Evolutionary conservation across 2,888 invertebrate genomes (phyloP).

Genomic region (Lithophane ornitopus): DNA sequence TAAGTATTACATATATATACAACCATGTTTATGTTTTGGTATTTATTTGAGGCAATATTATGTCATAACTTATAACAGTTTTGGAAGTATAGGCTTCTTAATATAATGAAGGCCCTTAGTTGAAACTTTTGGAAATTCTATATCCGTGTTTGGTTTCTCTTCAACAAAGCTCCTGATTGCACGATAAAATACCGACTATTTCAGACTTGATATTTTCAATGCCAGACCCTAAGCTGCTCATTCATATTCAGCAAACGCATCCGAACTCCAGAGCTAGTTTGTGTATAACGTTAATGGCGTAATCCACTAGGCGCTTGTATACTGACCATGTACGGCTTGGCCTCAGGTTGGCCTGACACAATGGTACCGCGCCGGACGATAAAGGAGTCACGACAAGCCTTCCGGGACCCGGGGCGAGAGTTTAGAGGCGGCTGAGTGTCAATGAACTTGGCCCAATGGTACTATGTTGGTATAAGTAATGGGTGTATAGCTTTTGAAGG

Average conservation of each 20-base stretch:
- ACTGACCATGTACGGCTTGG: slow-evolving; percentile 65
- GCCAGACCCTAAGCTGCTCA: slow-evolving; percentile 12
- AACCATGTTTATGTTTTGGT: neutral
- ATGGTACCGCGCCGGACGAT: slow-evolving; percentile 70
- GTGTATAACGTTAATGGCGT: slow-evolving; percentile 60
- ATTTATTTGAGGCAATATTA: neutral
- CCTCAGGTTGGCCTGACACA: slow-evolving; percentile 72
- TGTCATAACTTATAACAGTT: neutral
- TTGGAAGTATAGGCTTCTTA: neutral
- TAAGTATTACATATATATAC: neutral
- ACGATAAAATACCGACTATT: neutral
- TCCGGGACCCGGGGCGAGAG: slow-evolving; percentile 73
- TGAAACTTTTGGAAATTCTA: neutral
- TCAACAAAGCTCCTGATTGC: neutral
- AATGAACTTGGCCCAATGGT: slow-evolving; percentile 57
- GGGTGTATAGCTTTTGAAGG: slow-evolving; percentile 35
- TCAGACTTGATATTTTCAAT: slow-evolving; percentile 12
- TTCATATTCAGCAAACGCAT: slow-evolving; percentile 56
- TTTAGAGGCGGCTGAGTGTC: slow-evolving; percentile 62
- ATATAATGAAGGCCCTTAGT: too few species aligned
- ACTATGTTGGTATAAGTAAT: slow-evolving; percentile 47
- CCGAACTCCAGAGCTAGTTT: slow-evolving; percentile 44
- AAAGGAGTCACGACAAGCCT: slow-evolving; percentile 80
- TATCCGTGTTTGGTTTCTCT: neutral
- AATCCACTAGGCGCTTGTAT: slow-evolving; percentile 61